phyloP scores from a whole-genome alignment of 2,113 vertebrate species.

The Corythaixoides concolor region DNA sequence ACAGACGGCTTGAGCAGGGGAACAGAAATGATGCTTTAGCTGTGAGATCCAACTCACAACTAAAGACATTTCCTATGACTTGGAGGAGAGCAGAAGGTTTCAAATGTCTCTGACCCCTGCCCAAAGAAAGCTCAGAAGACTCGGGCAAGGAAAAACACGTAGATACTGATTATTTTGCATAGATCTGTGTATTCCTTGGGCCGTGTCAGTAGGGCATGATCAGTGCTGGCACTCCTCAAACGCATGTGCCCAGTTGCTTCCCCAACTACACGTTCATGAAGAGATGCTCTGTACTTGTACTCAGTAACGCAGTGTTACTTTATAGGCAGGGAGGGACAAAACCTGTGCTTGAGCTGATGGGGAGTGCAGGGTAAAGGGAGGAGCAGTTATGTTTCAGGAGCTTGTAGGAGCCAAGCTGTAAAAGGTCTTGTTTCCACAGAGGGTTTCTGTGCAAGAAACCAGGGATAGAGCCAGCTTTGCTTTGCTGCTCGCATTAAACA shows the following conservation, averaged over 20 bases:
- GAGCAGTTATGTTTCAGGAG: neutral
- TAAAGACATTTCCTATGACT: neutral
- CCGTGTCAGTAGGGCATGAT: neutral
- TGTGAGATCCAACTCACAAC: neutral
- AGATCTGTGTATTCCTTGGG: neutral
- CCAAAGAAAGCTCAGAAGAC: neutral
- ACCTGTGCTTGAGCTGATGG: neutral
- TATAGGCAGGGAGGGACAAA: neutral
- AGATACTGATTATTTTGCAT: neutral
- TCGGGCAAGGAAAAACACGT: neutral
- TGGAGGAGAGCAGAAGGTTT: neutral
- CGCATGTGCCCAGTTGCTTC: accelerated
- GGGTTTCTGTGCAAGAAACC: neutral
- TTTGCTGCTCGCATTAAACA: neutral
- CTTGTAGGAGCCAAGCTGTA: neutral
- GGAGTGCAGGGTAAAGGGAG: neutral
- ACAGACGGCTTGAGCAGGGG: neutral
- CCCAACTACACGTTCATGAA: accelerated
- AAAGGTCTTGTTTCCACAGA: neutral
- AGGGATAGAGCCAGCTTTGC: neutral
- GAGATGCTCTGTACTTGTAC: neutral
- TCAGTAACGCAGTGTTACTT: neutral
- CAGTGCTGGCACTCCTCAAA: neutral
- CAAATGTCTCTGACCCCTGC: neutral
- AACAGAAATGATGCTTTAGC: neutral